Conservation (phyloP, 2,888 invertebrate species). For the Plebejus melissa region DNA sequence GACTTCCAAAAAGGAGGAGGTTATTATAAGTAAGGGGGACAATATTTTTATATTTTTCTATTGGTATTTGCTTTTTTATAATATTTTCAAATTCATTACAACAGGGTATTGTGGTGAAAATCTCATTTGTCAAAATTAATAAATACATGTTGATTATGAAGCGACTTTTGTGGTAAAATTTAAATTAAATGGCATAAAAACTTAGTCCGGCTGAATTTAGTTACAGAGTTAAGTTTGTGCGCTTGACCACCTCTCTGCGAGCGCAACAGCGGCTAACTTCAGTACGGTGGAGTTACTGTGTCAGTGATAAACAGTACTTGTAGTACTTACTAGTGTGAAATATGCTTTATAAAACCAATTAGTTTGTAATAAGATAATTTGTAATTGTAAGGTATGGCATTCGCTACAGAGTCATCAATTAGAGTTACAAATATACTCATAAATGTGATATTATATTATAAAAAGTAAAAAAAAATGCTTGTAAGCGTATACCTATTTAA, state of each 20-base stretch:
- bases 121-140: constrained; percentile 21
- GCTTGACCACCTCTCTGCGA: background rate
- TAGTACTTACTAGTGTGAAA: constrained; percentile 40
- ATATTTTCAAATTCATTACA: constrained; percentile 25
- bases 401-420: constrained; percentile 49
- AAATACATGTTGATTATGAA: background rate
- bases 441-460: constrained; percentile 71
- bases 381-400: constrained; percentile 56
- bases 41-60: background rate
- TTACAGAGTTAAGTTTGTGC: background rate
- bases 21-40: background rate
- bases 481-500: constrained; percentile 57
- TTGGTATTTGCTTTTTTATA: background rate
- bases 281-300: constrained; percentile 1
- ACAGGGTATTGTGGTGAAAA: constrained; percentile 40
- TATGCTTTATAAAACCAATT: constrained; percentile 45
- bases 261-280: constrained; percentile 7
- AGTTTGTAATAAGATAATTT: constrained; percentile 31
- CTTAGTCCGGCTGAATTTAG: constrained; percentile 14
- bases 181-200: constrained; percentile 1
- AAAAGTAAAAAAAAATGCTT: constrained; percentile 59
- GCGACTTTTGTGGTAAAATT: constrained; percentile 1
- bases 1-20: no score
- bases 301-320: constrained; percentile 21
- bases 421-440: constrained; percentile 67